phyloP scores from a whole-genome alignment of 2,113 vertebrate species.

The Sinocyclocheilus grahami region DNA sequence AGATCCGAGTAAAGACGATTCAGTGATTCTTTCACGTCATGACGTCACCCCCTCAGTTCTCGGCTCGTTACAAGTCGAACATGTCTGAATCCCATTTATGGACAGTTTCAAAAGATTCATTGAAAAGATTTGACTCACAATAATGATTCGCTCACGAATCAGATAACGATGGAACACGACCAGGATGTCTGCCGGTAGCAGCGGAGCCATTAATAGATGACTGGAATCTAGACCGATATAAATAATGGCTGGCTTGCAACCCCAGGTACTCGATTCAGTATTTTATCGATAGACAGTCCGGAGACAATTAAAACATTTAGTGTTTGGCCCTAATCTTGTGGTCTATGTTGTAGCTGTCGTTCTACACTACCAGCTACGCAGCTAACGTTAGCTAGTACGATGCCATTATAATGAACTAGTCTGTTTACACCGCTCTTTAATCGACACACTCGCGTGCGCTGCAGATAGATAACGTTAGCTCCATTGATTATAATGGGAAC shows the following conservation, averaged over 20 bases:
- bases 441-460: not conserved
- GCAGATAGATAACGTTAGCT: not conserved
- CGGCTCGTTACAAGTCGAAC: not conserved
- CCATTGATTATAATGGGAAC: not conserved
- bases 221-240: slow-evolving; percentile 24
- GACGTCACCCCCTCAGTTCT: not conserved
- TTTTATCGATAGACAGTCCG: not conserved
- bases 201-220: slow-evolving; percentile 41
- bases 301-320: not conserved
- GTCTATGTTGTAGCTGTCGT: not conserved
- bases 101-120: not conserved
- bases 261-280: slow-evolving; percentile 58
- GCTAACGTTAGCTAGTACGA: not conserved
- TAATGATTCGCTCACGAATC: not conserved
- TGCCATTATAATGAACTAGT: not conserved
- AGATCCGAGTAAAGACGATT: not conserved
- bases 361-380: not conserved
- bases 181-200: slow-evolving; percentile 31
- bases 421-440: not conserved
- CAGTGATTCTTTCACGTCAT: not conserved
- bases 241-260: slow-evolving; percentile 64
- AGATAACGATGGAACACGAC: not conserved
- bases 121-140: not conserved
- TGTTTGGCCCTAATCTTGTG: not conserved
- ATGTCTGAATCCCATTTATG: no score